Evolutionary conservation across 2,888 invertebrate species (phyloP).

Genomic region (Autographa gamma): DNA sequence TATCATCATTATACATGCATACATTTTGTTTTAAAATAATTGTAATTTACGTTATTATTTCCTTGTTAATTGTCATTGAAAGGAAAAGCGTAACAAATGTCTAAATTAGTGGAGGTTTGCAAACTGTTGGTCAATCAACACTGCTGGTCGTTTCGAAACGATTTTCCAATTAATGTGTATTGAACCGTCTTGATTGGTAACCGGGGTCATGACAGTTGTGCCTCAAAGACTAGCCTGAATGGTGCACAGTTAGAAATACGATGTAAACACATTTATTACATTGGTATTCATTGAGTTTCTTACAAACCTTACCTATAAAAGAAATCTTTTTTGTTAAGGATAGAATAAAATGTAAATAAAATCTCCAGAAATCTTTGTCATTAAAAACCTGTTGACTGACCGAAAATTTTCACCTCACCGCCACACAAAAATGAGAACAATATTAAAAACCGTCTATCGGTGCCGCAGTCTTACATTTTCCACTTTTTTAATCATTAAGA

Average conservation of each 20-base stretch:
- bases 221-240: neutral
- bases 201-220: neutral
- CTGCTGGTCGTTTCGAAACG: neutral
- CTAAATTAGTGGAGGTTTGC: slow-evolving; percentile 9
- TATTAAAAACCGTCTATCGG: slow-evolving; percentile 1
- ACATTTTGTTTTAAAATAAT: too few species aligned
- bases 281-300: neutral
- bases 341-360: neutral
- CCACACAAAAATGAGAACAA: slow-evolving; percentile 4
- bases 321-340: neutral
- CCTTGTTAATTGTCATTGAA: slow-evolving; percentile 9
- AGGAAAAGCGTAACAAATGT: slow-evolving; percentile 14
- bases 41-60: too few species aligned
- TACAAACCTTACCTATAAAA: neutral
- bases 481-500: slow-evolving; percentile 21
- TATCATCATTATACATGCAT: too few species aligned
- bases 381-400: slow-evolving; percentile 6
- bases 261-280: neutral
- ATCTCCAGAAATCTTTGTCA: neutral
- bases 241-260: neutral
- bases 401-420: neutral
- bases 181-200: slow-evolving; percentile 5
- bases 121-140: neutral
- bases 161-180: slow-evolving; percentile 1
- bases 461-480: neutral